phyloP scores from a whole-genome alignment of 92 coral and sea anemone species.

The Porites evermanni region DNA sequence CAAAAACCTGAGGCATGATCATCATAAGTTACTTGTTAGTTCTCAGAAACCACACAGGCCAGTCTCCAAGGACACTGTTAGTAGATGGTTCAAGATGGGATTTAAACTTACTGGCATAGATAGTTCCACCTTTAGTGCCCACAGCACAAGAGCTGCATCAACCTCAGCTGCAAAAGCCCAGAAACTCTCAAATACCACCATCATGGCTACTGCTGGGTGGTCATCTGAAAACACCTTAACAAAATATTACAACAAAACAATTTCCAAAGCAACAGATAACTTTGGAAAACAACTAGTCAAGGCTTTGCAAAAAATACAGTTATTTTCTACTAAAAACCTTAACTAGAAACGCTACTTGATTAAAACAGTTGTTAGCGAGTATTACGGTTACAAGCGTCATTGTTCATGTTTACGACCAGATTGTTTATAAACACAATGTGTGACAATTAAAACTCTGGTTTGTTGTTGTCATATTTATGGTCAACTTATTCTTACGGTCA shows the following conservation, averaged over 20 bases:
- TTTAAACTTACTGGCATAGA: constrained; percentile 54
- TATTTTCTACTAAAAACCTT: neutral
- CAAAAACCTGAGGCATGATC: constrained; percentile 24
- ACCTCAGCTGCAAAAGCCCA: constrained; percentile 37
- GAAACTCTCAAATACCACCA: constrained; percentile 42
- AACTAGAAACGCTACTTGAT: neutral
- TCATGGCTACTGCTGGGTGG: constrained; percentile 53
- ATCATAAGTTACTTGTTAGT: constrained; percentile 37
- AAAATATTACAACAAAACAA: constrained; percentile 55
- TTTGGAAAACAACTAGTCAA: constrained; percentile 41
- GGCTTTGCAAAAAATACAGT: constrained; percentile 34
- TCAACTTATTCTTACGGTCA: constrained; percentile 20
- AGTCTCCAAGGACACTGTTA: constrained; percentile 27
- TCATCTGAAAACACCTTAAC: constrained; percentile 62
- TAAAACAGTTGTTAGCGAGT: neutral
- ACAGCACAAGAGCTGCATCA: constrained; percentile 59
- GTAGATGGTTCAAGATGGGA: constrained; percentile 31
- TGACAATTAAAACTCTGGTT: neutral
- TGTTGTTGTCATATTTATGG: constrained; percentile 8
- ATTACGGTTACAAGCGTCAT: constrained; percentile 6
- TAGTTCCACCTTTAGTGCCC: constrained; percentile 46
- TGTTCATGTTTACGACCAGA: neutral
- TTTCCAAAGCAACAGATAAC: constrained; percentile 30
- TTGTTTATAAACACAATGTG: neutral
- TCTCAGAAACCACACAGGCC: constrained; percentile 58